phyloP scores from a whole-genome alignment of 92 coral and sea anemone genomes.

The Parazoanthus darwini region DNA sequence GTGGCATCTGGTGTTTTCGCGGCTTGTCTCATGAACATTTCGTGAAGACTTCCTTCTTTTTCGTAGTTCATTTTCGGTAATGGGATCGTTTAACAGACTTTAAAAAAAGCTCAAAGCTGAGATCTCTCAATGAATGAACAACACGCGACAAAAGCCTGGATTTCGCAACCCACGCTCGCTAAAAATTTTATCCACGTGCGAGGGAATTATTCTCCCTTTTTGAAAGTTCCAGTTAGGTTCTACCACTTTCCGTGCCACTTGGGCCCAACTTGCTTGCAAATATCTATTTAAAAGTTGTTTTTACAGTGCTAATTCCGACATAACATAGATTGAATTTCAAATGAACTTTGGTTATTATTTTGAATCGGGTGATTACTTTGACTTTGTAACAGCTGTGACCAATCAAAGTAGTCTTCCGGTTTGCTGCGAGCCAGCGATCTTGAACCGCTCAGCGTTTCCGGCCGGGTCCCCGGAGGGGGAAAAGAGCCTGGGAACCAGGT shows the following conservation, averaged over 20 bases:
- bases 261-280: background rate
- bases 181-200: background rate
- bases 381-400: too few relatives aligned
- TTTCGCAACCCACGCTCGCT: background rate
- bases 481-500: too few relatives aligned
- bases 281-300: background rate
- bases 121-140: background rate
- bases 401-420: background rate
- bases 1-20: slow-evolving; percentile 63
- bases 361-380: slow-evolving; percentile 16
- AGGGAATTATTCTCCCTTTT: background rate
- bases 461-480: too few relatives aligned
- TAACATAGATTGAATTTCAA: background rate
- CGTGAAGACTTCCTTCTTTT: slow-evolving; percentile 78
- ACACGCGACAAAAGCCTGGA: background rate
- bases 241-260: background rate
- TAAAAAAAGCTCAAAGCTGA: background rate
- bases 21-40: slow-evolving; percentile 75
- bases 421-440: slow-evolving; percentile 3
- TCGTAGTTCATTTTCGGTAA: slow-evolving; percentile 66
- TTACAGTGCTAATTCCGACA: background rate
- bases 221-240: background rate
- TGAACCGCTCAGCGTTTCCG: too few relatives aligned
- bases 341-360: slow-evolving; percentile 2
- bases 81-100: background rate